Evolutionary conservation across 2,888 invertebrate genomes (phyloP).

Genomic region (Eupithecia inturbata): DNA sequence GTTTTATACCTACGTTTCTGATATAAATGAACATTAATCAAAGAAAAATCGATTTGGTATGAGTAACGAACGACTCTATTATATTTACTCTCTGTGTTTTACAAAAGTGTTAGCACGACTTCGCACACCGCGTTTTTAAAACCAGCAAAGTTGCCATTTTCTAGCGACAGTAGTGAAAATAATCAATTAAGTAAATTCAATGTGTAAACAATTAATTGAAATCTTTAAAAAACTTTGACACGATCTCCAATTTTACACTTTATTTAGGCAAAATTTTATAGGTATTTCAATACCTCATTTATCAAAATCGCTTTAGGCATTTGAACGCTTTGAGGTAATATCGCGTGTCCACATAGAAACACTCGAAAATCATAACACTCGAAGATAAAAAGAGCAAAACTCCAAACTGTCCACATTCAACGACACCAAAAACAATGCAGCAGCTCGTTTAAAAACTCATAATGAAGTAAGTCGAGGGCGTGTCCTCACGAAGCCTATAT

Average conservation of each 20-base stretch:
- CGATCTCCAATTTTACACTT: too few relatives aligned
- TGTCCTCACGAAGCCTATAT: conserved; percentile 55
- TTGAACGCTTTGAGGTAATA: neutral
- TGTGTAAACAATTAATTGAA: neutral
- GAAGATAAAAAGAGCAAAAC: neutral
- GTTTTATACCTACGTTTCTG: neutral
- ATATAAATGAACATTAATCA: neutral
- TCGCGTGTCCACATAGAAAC: too few relatives aligned
- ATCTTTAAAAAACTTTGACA: neutral
- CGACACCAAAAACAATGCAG: conserved; percentile 20
- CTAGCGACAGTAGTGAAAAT: neutral
- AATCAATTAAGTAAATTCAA: neutral
- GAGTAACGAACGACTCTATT: too few relatives aligned
- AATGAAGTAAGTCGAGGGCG: conserved; percentile 58
- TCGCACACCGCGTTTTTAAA: neutral
- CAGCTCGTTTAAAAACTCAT: conserved; percentile 56
- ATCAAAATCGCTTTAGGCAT: neutral
- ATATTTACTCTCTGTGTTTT: neutral
- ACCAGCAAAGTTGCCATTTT: too few relatives aligned
- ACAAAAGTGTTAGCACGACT: neutral
- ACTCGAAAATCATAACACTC: neutral
- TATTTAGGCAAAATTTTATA: too few relatives aligned
- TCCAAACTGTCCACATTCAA: neutral
- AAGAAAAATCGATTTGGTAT: too few relatives aligned
- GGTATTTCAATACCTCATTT: too few relatives aligned